Evolutionary conservation across 1,140 invertebrate species (phyloP).

Genomic region (Platyscapa corneri): DNA sequence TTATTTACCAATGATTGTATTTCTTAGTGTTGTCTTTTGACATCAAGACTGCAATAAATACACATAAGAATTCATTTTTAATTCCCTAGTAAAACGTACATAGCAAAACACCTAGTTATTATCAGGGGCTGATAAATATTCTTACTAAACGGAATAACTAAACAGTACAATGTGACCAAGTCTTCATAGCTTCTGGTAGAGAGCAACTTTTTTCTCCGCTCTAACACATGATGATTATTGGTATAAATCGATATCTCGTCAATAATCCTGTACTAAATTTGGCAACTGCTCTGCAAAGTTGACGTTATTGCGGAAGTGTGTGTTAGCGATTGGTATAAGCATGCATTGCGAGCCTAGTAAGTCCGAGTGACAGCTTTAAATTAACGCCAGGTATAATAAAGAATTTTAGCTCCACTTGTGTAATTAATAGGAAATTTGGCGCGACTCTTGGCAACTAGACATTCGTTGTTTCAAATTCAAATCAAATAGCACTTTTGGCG

Average conservation of each 20-base stretch:
- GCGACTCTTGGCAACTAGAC: background rate
- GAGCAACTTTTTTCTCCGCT: background rate
- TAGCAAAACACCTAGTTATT: too few relatives aligned
- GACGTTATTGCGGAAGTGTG: constrained; percentile 40
- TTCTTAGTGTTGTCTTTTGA: too few relatives aligned
- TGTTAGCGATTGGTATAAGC: constrained; percentile 13
- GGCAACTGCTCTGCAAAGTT: too few relatives aligned
- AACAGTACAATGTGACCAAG: background rate
- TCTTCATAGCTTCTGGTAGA: background rate
- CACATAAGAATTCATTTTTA: background rate
- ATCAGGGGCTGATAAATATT: too few relatives aligned
- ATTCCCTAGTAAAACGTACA: too few relatives aligned
- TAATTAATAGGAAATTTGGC: constrained; percentile 24
- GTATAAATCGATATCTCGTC: constrained; percentile 37
- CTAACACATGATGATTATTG: too few relatives aligned
- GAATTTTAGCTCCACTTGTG: constrained; percentile 11
- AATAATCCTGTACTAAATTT: constrained; percentile 32
- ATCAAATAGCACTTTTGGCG: too few relatives aligned
- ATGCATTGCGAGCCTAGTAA: background rate
- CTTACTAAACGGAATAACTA: background rate
- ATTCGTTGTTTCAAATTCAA: too few relatives aligned
- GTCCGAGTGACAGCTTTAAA: constrained; percentile 37
- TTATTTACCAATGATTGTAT: too few relatives aligned
- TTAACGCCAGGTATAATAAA: constrained; percentile 31
- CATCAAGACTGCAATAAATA: background rate